These are phyloP conservation scores for Pungitius pungitius DNA, from an alignment of 2,113 vertebrate species.

Conservation along the genomic window DNA sequence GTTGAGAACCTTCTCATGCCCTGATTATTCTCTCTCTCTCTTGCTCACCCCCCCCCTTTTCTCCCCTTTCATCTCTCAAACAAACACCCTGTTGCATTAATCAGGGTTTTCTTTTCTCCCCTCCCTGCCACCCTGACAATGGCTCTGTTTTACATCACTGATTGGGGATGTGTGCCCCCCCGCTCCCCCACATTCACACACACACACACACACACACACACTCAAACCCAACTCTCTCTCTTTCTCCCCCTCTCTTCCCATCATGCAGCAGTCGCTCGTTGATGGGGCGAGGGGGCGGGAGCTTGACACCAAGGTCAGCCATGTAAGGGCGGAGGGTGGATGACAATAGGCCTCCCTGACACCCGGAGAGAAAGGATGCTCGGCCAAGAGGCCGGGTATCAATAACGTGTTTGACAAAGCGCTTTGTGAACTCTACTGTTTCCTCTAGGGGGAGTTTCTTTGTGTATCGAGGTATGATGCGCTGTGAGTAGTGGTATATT, in stretches of 20 bases:
- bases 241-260: constrained; percentile 46
- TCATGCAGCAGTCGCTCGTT: constrained; percentile 47
- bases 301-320: constrained; percentile 67
- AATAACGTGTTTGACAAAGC: constrained; percentile 53
- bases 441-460: background rate
- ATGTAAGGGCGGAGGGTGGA: constrained; percentile 51
- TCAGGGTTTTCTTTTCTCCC: constrained; percentile 56
- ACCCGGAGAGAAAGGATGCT: constrained; percentile 53
- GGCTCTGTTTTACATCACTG: constrained; percentile 81
- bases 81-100: constrained; percentile 77
- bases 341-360: constrained; percentile 60
- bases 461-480: constrained; percentile 15
- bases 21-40: constrained; percentile 54
- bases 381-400: constrained; percentile 26
- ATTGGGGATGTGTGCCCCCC: constrained; percentile 58
- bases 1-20: constrained; percentile 70
- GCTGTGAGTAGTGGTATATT: constrained; percentile 11
- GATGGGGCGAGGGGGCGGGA: constrained; percentile 23
- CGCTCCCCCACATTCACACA: background rate
- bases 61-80: constrained; percentile 74
- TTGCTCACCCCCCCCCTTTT: constrained; percentile 15
- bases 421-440: constrained; percentile 24
- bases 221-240: constrained; percentile 5
- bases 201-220: background rate
- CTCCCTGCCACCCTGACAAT: constrained; percentile 70